A percentile compares a stretch with the other conserved stretches of the same genome.
Evolutionary conservation across 2,113 vertebrate species (phyloP).

Genomic region (Ciconia maguari): DNA sequence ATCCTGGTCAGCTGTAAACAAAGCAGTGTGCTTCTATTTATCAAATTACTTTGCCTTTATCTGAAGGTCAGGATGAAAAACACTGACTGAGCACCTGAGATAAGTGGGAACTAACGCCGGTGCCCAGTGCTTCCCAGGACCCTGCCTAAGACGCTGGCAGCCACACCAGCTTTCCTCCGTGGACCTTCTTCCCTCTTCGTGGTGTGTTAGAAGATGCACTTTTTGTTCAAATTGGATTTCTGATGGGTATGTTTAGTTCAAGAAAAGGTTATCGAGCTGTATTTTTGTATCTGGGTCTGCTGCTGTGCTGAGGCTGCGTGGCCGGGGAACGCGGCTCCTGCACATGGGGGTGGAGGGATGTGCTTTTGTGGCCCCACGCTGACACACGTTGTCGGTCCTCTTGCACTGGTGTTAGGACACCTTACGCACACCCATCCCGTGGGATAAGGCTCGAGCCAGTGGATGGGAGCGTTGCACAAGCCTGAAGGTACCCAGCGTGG

Average conservation of each 20-base stretch:
- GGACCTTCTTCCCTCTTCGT: background rate
- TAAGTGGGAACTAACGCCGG: background rate
- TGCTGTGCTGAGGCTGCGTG: background rate
- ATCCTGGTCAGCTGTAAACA: background rate
- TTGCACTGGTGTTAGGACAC: accelerated
- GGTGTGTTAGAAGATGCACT: background rate
- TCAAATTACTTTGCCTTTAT: background rate
- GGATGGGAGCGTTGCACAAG: background rate
- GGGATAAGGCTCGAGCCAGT: background rate
- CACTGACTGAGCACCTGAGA: background rate
- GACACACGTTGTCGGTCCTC: too few relatives aligned
- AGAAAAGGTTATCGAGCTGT: background rate
- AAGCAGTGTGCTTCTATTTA: background rate
- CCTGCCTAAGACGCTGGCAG: background rate
- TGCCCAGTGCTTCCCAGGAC: background rate
- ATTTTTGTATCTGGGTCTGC: background rate
- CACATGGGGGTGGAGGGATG: accelerated
- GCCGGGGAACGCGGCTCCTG: accelerated
- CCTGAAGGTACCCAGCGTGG: background rate
- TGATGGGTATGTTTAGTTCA: background rate
- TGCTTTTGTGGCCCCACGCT: accelerated
- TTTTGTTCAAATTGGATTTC: background rate
- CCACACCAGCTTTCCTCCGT: background rate
- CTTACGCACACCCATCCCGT: accelerated
- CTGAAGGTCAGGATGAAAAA: background rate